phyloP scores from a whole-genome alignment of 1,140 invertebrate species.

The Calycopis cecrops region DNA sequence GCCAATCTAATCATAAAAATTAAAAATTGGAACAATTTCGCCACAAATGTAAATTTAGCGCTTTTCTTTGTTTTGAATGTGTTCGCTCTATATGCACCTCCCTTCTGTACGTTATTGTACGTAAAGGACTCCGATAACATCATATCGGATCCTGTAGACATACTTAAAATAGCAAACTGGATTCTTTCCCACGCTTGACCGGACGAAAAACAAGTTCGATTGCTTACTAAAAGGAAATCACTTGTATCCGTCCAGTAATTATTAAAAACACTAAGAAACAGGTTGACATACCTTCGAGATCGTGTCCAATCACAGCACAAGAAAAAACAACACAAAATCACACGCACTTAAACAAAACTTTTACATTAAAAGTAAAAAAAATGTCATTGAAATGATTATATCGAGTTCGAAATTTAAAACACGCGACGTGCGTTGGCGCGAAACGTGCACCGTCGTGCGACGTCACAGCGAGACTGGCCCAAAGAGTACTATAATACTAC shows the following conservation, averaged over 20 bases:
- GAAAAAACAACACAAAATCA: constrained; percentile 35
- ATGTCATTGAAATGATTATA: constrained; percentile 29
- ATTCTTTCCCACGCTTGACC: constrained; percentile 65
- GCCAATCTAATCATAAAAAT: background rate
- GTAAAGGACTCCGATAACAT: background rate
- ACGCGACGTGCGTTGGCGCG: constrained; percentile 38
- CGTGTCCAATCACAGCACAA: constrained; percentile 29
- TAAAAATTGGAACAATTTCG: background rate
- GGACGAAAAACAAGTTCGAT: constrained; percentile 60
- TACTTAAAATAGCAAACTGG: constrained; percentile 40
- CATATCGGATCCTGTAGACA: background rate
- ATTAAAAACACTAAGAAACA: constrained; percentile 45
- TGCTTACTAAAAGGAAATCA: constrained; percentile 63
- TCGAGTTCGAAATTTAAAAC: constrained; percentile 30
- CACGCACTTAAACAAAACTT: constrained; percentile 46
- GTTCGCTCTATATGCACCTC: background rate
- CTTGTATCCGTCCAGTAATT: constrained; percentile 46
- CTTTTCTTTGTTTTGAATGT: too few relatives aligned
- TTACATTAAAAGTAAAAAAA: constrained; percentile 44
- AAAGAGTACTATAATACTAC: too few relatives aligned
- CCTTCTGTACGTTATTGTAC: too few relatives aligned
- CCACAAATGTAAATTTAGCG: too few relatives aligned
- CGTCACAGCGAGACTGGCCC: constrained; percentile 45
- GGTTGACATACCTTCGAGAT: constrained; percentile 49
- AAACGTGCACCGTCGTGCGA: constrained; percentile 22